These are phyloP conservation scores for Catostylus mosaicus DNA, from an alignment of 30 jellyfish, hydroid and myxozoan species.

Conservation along the genomic window DNA sequence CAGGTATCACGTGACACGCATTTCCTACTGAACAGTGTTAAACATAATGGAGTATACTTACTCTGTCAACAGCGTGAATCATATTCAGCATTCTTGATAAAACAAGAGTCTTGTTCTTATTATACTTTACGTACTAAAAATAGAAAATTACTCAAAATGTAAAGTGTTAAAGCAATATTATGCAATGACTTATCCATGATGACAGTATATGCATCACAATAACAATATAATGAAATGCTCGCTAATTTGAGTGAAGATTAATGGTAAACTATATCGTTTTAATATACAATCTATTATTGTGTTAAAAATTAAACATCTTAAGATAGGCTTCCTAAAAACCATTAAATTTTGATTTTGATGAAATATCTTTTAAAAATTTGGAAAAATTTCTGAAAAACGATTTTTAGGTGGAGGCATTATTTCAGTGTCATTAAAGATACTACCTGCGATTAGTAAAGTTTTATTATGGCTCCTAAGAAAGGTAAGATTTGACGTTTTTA, in stretches of 20 bases:
- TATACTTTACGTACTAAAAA: slow-evolving; percentile 43
- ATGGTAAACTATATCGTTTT: background rate
- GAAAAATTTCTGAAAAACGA: background rate
- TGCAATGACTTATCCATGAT: background rate
- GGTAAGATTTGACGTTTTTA: background rate
- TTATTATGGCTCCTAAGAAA: slow-evolving; percentile 18
- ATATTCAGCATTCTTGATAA: slow-evolving; percentile 63
- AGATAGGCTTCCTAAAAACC: background rate
- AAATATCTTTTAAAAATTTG: background rate
- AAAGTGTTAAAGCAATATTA: background rate
- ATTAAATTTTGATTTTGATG: too few relatives aligned
- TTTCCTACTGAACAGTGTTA: background rate
- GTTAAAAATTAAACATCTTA: background rate
- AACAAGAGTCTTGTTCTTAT: slow-evolving; percentile 46
- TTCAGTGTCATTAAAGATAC: background rate
- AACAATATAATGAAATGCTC: background rate
- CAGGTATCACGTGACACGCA: background rate
- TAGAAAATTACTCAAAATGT: background rate
- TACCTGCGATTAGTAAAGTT: too few relatives aligned
- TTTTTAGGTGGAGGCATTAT: background rate
- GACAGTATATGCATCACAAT: background rate
- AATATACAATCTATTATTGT: background rate
- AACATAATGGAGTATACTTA: slow-evolving; percentile 1
- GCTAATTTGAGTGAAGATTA: background rate
- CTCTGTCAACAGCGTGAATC: slow-evolving; percentile 81